These are phyloP conservation scores for Mystacornis crossleyi DNA, from an alignment of 2,113 vertebrate genomes.

Conservation along the genomic window DNA sequence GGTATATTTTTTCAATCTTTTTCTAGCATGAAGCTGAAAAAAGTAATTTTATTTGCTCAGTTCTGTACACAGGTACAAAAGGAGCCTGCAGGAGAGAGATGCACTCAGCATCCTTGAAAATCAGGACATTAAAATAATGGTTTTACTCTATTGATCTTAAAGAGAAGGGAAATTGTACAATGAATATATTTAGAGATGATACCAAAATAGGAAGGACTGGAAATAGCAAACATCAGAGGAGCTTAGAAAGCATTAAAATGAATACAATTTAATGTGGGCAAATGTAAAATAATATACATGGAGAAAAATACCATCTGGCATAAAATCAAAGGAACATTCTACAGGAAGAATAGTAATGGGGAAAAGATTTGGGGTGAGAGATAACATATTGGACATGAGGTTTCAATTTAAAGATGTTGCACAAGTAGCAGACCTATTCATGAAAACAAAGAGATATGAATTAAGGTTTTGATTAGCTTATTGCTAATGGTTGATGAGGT, in stretches of 20 bases:
- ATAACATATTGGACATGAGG: conserved; percentile 44
- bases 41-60: not conserved
- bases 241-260: conserved; percentile 63
- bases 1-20: not conserved
- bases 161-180: conserved; percentile 60
- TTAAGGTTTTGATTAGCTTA: not conserved
- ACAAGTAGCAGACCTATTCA: conserved; percentile 17
- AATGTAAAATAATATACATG: conserved; percentile 60
- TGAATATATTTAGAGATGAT: conserved; percentile 49
- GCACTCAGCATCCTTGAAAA: conserved; percentile 39
- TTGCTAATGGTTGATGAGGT: not conserved
- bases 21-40: not conserved
- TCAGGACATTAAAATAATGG: not conserved
- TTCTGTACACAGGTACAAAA: not conserved
- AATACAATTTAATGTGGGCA: conserved; percentile 67
- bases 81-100: not conserved
- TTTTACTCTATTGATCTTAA: conserved; percentile 30
- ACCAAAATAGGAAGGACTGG: conserved; percentile 57
- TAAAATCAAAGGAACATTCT: conserved; percentile 54
- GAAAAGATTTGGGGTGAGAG: conserved; percentile 29
- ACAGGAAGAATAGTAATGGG: conserved; percentile 49
- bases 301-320: conserved; percentile 52
- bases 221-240: conserved; percentile 53
- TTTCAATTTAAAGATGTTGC: conserved; percentile 25
- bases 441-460: not conserved